These are phyloP conservation scores for Paramisgurnus dabryanus DNA, from an alignment of 2,113 vertebrate genomes.

Conservation along the genomic window DNA sequence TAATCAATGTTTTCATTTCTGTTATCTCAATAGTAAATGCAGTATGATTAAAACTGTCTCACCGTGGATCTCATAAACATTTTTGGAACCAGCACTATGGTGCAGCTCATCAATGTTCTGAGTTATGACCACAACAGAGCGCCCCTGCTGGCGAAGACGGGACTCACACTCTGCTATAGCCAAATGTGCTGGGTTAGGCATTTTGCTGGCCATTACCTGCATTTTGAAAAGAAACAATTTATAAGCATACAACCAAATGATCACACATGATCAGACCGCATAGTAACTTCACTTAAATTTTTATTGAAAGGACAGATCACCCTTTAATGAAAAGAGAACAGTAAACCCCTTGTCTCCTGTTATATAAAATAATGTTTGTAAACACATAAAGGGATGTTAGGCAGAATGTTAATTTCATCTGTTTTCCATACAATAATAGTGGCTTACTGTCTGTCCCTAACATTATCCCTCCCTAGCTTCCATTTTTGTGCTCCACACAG, in stretches of 20 bases:
- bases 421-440: too few species aligned
- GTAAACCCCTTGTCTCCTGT: too few species aligned
- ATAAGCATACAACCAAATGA: neutral
- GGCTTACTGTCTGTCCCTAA: too few species aligned
- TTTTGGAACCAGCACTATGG: slow-evolving; percentile 86
- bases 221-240: neutral
- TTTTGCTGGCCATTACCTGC: slow-evolving; percentile 81
- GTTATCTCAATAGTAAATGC: neutral
- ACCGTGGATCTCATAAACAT: slow-evolving; percentile 92
- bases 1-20: neutral
- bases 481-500: too few species aligned
- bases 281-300: neutral
- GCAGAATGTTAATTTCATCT: too few species aligned
- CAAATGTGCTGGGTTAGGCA: slow-evolving; percentile 84
- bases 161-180: slow-evolving; percentile 89
- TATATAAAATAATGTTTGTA: too few species aligned
- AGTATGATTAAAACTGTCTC: slow-evolving; percentile 42
- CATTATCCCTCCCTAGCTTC: too few species aligned
- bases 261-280: neutral
- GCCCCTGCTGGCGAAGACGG: slow-evolving; percentile 82
- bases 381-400: too few species aligned
- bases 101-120: slow-evolving; percentile 98
- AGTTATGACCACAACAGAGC: slow-evolving; percentile 84
- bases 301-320: neutral
- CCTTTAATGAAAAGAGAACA: too few species aligned